These are phyloP conservation scores for Coturnix japonica DNA, from an alignment of 2,113 vertebrate genomes.

Conservation along the genomic window DNA sequence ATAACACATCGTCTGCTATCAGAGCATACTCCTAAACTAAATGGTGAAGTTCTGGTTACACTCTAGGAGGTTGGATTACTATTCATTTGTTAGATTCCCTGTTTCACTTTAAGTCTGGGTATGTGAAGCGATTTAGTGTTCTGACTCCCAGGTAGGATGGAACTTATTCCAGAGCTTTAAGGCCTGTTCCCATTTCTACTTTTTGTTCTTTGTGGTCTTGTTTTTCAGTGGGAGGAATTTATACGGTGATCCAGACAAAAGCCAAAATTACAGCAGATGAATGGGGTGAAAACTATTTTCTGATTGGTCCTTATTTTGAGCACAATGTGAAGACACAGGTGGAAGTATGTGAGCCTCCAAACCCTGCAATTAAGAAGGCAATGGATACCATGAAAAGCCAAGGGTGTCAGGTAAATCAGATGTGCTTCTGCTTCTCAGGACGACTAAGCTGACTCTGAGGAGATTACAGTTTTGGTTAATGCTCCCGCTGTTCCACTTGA, in stretches of 20 bases:
- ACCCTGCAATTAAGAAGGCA: conserved; percentile 80
- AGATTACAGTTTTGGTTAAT: conserved; percentile 62
- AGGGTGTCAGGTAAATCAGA: conserved; percentile 88
- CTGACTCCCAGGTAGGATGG: background rate
- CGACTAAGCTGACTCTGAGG: conserved; percentile 55
- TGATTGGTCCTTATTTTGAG: conserved; percentile 95
- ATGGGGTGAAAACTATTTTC: conserved; percentile 96
- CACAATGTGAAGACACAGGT: conserved; percentile 96
- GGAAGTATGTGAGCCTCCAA: conserved; percentile 87
- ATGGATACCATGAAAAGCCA: conserved; percentile 86
- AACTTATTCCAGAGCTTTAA: background rate
- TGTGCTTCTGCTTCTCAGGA: background rate
- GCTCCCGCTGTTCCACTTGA: conserved; percentile 62
- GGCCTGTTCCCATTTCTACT: background rate
- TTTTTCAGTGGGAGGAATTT: conserved; percentile 93
- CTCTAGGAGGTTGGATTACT: background rate
- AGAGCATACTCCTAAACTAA: background rate
- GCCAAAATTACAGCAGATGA: conserved; percentile 91
- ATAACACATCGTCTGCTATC: background rate
- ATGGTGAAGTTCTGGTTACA: background rate
- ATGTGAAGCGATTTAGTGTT: background rate
- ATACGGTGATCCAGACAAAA: conserved; percentile 98
- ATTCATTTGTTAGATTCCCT: background rate
- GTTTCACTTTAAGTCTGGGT: background rate
- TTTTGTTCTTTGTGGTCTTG: conserved; percentile 8